These are phyloP conservation scores for Eulithis prunata DNA, from an alignment of 2,888 invertebrate species.

Conservation along the genomic window DNA sequence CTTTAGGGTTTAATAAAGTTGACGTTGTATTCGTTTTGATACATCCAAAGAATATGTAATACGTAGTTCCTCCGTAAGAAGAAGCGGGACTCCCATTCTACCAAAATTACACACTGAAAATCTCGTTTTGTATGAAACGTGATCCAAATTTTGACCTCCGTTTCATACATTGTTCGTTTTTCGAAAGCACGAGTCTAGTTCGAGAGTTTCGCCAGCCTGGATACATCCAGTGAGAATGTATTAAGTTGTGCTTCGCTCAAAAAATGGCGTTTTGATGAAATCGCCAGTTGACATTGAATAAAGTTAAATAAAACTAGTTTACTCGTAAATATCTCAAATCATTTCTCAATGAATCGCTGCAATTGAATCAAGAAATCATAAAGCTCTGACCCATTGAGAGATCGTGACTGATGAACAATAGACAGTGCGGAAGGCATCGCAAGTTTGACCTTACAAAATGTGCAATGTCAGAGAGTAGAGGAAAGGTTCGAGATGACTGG, in stretches of 20 bases:
- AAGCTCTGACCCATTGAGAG: slow-evolving; percentile 63
- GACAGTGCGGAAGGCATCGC: slow-evolving; percentile 61
- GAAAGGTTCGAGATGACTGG: background rate
- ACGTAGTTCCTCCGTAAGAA: no score
- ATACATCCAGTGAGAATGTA: no score
- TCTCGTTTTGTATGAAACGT: no score
- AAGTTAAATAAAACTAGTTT: slow-evolving; percentile 1
- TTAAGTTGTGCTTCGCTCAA: no score
- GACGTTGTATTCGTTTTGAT: slow-evolving; percentile 8
- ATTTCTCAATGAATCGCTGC: slow-evolving; percentile 43
- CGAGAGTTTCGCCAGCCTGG: no score
- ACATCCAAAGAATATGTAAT: slow-evolving; percentile 13
- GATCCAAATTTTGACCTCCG: no score
- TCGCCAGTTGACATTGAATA: slow-evolving; percentile 6
- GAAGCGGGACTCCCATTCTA: no score
- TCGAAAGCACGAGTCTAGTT: no score
- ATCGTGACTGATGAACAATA: slow-evolving; percentile 74
- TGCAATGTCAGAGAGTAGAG: slow-evolving; percentile 55
- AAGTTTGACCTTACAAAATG: slow-evolving; percentile 59
- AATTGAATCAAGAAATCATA: slow-evolving; percentile 47
- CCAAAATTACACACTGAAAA: no score
- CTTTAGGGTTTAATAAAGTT: background rate
- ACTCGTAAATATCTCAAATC: background rate
- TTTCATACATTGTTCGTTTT: no score
- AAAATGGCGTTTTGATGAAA: slow-evolving; percentile 17